Base-by-base conservation (phyloP, 2,888 invertebrate genomes). In the Dryadula phaetusa region DNA sequence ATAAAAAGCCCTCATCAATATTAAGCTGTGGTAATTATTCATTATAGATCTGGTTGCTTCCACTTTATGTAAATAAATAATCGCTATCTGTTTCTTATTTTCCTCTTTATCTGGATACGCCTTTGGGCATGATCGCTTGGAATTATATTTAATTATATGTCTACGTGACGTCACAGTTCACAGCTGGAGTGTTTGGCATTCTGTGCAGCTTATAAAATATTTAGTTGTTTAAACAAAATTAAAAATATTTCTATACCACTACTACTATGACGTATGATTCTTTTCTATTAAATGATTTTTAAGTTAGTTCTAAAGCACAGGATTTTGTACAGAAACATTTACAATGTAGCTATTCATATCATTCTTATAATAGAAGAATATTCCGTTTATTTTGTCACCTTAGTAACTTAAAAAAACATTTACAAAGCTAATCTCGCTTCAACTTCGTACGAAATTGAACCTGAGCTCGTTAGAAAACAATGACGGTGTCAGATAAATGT, bases 21-120 rank as follows among this genome's bases (percentile, higher is more conserved):
- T 66, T 69, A 60, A 66, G 66, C 62, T 49, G 34, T 44, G 40
- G 61, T 67, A 68, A 68, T 68, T 68, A 68, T 68, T 68, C 68
- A 64, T 64, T 61, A 64, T 68, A 47, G 54, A 54, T 64, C 32
- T 67, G 44, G 60, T 37, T 18, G 28, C 53, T 54, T 47, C 8
- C 54, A 46, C 52, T 62, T 58, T 63, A 44, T 46, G 34, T 56
- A 56, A 56, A 64, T 54, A 64, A 62, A 64, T 47, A 22, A 16
- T 14, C 18, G 12, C 18, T 18, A 60, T 28, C 42, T 18, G 42
- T 44, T 44, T n/a, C 16, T 18, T 44, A 28, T 25, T 37, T 12
- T 16, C 8, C 12, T 60, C 25, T 44, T 6, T 18, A 18, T 46
- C 18, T 16, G 44, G 6, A 16, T 44, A 14, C 4, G 6, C 12